phyloP scores from a whole-genome alignment of 2,888 invertebrate species.

The Pseudoips prasinana region DNA sequence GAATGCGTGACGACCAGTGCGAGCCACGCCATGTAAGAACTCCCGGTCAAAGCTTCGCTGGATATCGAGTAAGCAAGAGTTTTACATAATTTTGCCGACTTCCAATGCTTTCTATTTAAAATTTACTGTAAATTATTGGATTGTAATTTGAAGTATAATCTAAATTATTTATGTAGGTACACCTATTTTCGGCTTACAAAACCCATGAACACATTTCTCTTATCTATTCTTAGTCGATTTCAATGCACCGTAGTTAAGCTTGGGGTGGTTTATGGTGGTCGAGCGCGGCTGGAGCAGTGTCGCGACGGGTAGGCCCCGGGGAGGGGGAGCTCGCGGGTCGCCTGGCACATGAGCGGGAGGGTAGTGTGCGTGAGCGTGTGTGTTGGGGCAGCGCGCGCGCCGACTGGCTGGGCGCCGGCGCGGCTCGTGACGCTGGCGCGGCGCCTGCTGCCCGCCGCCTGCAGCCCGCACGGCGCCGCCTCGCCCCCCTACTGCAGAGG shows the following conservation, averaged over 20 bases:
- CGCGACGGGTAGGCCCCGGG: no score
- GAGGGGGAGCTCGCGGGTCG: conserved; percentile 45
- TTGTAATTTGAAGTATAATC: no score
- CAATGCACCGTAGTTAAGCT: no score
- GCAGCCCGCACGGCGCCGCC: conserved; percentile 86
- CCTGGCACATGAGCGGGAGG: conserved; percentile 53
- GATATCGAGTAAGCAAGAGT: not conserved
- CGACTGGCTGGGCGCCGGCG: conserved; percentile 66
- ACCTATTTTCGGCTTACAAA: no score
- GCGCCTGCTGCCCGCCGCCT: conserved; percentile 86
- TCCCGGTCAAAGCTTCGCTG: conserved; percentile 33
- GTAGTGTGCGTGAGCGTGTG: conserved; percentile 67
- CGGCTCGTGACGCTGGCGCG: conserved; percentile 77
- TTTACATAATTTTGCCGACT: no score
- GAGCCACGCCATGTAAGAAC: no score
- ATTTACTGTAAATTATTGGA: conserved; percentile 15
- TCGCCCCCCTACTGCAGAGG: conserved; percentile 87
- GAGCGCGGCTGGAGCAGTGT: no score
- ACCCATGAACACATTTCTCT: no score
- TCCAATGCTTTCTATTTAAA: conserved; percentile 3
- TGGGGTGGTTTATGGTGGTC: no score
- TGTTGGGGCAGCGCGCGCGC: conserved; percentile 72
- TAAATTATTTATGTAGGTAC: no score
- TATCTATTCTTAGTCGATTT: no score
- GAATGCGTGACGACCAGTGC: no score